These are phyloP conservation scores for Heteromurus nitidus DNA, from an alignment of 2,888 invertebrate genomes.

Conservation along the genomic window DNA sequence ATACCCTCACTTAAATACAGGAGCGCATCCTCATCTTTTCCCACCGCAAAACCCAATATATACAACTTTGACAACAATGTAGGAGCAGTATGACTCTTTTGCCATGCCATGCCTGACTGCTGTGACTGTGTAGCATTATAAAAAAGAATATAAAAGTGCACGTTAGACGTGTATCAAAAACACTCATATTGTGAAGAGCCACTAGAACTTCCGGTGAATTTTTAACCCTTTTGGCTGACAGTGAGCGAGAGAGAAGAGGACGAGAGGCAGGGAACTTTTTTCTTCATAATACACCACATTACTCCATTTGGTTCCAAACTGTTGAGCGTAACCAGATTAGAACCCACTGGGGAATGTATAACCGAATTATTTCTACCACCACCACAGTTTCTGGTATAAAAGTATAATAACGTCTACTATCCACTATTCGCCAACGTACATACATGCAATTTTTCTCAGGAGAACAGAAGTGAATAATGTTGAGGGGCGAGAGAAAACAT, in stretches of 20 bases:
- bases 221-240: constrained; percentile 24
- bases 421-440: too few species aligned
- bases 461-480: not conserved
- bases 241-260: not conserved
- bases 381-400: not conserved
- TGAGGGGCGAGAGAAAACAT: too few species aligned
- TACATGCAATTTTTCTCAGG: not conserved
- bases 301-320: constrained; percentile 53
- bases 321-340: constrained; percentile 51
- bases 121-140: constrained; percentile 23
- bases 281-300: not conserved
- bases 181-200: constrained; percentile 7
- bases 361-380: constrained; percentile 20
- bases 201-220: constrained; percentile 55
- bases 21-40: constrained; percentile 17
- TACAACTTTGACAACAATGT: constrained; percentile 38
- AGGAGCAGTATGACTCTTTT: constrained; percentile 41
- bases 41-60: constrained; percentile 42
- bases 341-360: constrained; percentile 20
- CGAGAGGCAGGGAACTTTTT: constrained; percentile 22
- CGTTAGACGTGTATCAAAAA: not conserved
- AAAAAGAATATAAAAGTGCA: too few species aligned
- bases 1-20: constrained; percentile 32
- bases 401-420: not conserved
- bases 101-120: constrained; percentile 8